These are phyloP conservation scores for Chinchilla lanigera DNA, from an alignment of 2,113 vertebrate species.

Conservation along the genomic window DNA sequence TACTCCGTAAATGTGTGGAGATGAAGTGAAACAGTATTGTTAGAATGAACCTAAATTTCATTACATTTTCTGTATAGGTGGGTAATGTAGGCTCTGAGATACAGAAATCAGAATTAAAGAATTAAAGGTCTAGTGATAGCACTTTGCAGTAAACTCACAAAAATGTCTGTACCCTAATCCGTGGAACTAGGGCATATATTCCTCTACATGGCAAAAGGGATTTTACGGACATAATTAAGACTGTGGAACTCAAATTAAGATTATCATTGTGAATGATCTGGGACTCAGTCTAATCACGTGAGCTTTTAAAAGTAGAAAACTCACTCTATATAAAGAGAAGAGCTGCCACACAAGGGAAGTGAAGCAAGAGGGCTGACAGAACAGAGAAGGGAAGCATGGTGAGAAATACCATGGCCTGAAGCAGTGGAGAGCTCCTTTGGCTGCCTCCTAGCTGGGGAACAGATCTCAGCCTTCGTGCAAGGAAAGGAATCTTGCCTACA, in stretches of 20 bases:
- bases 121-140: background rate
- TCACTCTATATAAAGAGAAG: background rate
- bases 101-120: conserved; percentile 2
- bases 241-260: background rate
- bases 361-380: background rate
- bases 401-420: background rate
- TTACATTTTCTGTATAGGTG: background rate
- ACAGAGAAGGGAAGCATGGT: background rate
- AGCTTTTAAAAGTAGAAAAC: conserved; percentile 7
- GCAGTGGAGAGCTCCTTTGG: background rate
- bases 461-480: background rate
- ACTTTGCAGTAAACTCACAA: background rate
- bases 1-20: background rate
- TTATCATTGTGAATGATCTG: background rate
- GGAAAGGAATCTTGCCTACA: background rate
- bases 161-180: background rate
- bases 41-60: background rate
- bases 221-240: background rate
- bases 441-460: background rate
- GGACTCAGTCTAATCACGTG: background rate
- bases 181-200: background rate
- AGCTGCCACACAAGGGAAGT: background rate
- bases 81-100: background rate
- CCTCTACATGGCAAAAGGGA: background rate
- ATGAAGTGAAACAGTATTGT: background rate